Percentiles rank a stretch among this genome's conserved stretches.
Evolutionary conservation across 2,113 vertebrate species (phyloP).

Genomic region (Sylvia atricapilla): DNA sequence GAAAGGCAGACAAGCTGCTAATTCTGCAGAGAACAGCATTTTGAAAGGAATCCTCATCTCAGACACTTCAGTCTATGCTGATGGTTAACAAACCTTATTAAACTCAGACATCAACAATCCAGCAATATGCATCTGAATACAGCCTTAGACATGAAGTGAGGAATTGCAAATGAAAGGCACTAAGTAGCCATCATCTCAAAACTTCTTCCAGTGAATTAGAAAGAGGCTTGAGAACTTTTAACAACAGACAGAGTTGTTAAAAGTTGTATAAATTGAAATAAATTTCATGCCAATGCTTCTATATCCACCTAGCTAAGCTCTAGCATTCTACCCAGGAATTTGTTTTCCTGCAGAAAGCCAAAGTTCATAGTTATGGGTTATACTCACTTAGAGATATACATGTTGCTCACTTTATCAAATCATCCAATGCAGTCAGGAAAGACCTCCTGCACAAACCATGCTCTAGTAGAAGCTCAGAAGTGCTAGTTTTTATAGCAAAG

Average conservation of each 20-base stretch:
- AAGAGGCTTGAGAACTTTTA: not conserved
- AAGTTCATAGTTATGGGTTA: not conserved
- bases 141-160: not conserved
- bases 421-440: not conserved
- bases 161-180: not conserved
- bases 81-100: not conserved
- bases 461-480: not conserved
- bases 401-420: not conserved
- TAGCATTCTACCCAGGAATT: not conserved
- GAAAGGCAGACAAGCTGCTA: not conserved
- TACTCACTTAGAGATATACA: fast-evolving
- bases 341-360: not conserved
- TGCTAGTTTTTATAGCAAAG: fast-evolving
- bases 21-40: not conserved
- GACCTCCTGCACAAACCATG: not conserved
- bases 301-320: not conserved
- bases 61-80: not conserved
- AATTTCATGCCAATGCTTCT: not conserved
- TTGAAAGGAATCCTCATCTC: not conserved
- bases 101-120: not conserved
- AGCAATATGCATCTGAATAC: not conserved
- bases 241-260: not conserved
- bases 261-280: no score
- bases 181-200: not conserved
- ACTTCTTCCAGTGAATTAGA: not conserved